These are phyloP conservation scores for Neolamprologus kungweensis DNA, from an alignment of 2,113 vertebrate genomes.

Conservation along the genomic window DNA sequence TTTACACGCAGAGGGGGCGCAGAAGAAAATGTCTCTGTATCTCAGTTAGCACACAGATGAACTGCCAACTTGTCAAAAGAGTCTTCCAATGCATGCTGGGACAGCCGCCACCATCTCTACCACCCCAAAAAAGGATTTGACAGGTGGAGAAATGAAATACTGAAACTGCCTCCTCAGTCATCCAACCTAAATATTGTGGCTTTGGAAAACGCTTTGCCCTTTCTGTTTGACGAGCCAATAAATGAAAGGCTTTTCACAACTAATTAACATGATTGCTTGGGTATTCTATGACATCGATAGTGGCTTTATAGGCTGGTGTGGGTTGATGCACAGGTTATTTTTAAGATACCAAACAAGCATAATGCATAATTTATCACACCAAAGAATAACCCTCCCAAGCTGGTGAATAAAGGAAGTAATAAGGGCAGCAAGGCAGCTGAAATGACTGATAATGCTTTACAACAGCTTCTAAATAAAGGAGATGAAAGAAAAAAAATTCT, in stretches of 20 bases:
- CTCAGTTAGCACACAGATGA: not conserved
- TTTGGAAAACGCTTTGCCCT: slow-evolving; percentile 2
- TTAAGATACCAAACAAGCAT: slow-evolving; percentile 45
- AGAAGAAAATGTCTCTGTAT: not conserved
- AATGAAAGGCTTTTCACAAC: slow-evolving; percentile 44
- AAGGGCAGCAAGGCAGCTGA: slow-evolving; percentile 36
- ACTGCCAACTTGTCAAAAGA: slow-evolving; percentile 8
- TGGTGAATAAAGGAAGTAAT: slow-evolving; percentile 48
- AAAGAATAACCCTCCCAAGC: slow-evolving; percentile 30
- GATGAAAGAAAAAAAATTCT: slow-evolving; percentile 5
- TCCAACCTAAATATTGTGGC: slow-evolving; percentile 26
- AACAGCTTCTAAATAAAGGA: slow-evolving; percentile 36
- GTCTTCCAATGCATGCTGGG: not conserved
- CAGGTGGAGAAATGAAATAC: slow-evolving; percentile 10
- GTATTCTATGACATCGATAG: slow-evolving; percentile 28
- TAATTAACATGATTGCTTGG: slow-evolving; percentile 42
- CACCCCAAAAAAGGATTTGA: slow-evolving; percentile 27
- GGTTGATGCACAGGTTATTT: slow-evolving; percentile 55
- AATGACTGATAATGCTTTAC: slow-evolving; percentile 53
- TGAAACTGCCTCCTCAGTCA: slow-evolving; percentile 13
- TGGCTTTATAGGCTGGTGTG: slow-evolving; percentile 35
- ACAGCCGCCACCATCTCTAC: not conserved
- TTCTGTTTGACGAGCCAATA: slow-evolving; percentile 26
- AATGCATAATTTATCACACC: slow-evolving; percentile 55
- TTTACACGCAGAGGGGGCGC: not conserved